Base-by-base conservation (phyloP, 2,113 vertebrate species). In the Perca fluviatilis region DNA sequence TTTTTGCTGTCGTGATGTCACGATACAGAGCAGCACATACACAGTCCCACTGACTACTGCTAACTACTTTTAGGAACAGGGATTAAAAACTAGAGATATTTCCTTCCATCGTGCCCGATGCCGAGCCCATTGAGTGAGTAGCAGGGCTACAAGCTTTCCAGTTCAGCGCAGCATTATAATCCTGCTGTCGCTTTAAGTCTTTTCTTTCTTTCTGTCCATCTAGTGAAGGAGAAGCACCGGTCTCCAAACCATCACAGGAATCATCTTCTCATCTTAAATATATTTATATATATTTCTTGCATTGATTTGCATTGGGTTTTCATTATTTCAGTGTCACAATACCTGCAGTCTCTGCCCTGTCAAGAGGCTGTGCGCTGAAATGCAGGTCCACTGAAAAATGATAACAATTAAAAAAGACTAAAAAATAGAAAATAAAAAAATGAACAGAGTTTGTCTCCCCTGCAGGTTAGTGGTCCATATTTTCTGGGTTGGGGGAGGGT, bases 291-390 rank as follows among this genome's bases (percentile, higher is more conserved):
- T 80, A 81, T 85, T 79, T 85, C 82, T 98, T 99, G 98, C 97
- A 97, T 96, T 99, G 98, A 97, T 97, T 98, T 98, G 98, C 98
- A 98, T 98, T 97, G 96, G 96, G 96, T 93, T 96, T 84, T 81
- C 80, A 86, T 89, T 67, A 91, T 94, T 94, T 96, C 96, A 96
- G 96, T 96, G 96, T 96, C 74, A 95, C 58, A 11, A 89, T 78
- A 84, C 94, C 91, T 88, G 88, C 86, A 61, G 76, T 84, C 84
- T 86, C 74, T 85, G 86, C 89, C 83, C 82, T 87, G 57, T 79
- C 27, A 60, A 74, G 74, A 92, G 91, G 90, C 83, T 89, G 77
- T 89, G 90, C 82, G 74, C 77, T 89, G 81, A 86, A 80, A 69
- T 71, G 82, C 92, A 91, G 90, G 81, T 86, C 83, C 91, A 91